These are phyloP conservation scores for Nothoprocta perdicaria DNA, from an alignment of 2,113 vertebrate species.

Conservation along the genomic window DNA sequence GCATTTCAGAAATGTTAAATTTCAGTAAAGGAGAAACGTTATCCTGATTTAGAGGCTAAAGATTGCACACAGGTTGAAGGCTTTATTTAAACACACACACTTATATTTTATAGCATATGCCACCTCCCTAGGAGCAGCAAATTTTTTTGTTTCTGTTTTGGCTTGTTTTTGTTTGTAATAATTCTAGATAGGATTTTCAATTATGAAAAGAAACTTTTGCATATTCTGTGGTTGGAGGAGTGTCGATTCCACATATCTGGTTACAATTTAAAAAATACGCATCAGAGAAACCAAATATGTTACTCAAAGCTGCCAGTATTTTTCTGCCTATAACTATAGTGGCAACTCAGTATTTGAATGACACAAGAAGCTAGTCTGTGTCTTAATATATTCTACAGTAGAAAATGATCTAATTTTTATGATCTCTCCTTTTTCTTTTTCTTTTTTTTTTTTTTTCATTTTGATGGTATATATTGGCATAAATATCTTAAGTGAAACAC, in stretches of 20 bases:
- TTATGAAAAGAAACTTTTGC: neutral
- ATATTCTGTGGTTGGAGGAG: neutral
- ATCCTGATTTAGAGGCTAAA: neutral
- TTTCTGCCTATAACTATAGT: neutral
- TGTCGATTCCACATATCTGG: neutral
- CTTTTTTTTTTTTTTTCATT: neutral
- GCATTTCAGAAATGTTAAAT: neutral
- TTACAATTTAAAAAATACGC: slow-evolving; percentile 3
- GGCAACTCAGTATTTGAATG: neutral
- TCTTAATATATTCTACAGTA: slow-evolving; percentile 15
- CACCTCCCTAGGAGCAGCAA: neutral
- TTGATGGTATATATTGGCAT: slow-evolving; percentile 17
- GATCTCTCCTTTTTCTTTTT: neutral
- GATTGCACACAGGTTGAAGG: neutral
- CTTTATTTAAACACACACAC: neutral
- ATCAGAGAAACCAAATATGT: slow-evolving; percentile 5
- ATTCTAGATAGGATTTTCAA: neutral
- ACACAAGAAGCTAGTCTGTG: slow-evolving; percentile 19
- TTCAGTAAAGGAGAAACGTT: neutral
- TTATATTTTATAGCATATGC: neutral
- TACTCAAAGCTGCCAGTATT: slow-evolving; percentile 27
- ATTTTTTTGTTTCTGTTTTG: neutral
- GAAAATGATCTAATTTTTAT: neutral
- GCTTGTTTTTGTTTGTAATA: neutral
- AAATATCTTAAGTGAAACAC: neutral